Evolutionary conservation across 2,797 vertebrate species (phyloP).

Genomic region (Cirrhinus molitorella): DNA sequence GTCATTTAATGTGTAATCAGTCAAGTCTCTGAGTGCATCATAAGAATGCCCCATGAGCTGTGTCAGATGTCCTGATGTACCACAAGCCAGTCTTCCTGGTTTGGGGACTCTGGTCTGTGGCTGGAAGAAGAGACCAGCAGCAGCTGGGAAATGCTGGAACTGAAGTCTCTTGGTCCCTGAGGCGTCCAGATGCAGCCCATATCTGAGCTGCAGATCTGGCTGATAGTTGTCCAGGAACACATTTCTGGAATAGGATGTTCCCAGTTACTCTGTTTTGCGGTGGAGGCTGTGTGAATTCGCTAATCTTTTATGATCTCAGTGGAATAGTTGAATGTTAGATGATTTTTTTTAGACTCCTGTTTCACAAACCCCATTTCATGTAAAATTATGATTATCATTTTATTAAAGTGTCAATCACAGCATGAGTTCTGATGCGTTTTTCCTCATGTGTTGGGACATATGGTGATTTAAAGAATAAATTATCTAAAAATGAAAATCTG

Average conservation of each 20-base stretch:
- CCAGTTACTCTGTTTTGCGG: slow-evolving; percentile 13
- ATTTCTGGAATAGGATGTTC: slow-evolving; percentile 27
- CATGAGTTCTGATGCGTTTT: background rate
- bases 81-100: slow-evolving; percentile 10
- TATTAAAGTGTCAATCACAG: background rate
- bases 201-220: slow-evolving; percentile 14
- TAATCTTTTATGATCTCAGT: slow-evolving; percentile 18
- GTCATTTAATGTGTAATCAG: background rate
- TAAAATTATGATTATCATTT: background rate
- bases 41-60: background rate
- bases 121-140: slow-evolving; percentile 20
- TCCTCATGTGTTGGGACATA: background rate
- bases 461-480: background rate
- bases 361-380: background rate
- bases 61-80: background rate
- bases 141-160: slow-evolving; percentile 18
- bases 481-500: background rate
- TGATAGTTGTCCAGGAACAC: slow-evolving; percentile 21
- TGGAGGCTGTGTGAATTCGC: slow-evolving; percentile 26
- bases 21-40: background rate
- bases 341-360: background rate
- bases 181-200: slow-evolving; percentile 19
- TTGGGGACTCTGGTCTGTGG: background rate
- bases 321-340: slow-evolving; percentile 8
- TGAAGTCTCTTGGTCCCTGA: slow-evolving; percentile 18